phyloP scores from a whole-genome alignment of 2,888 invertebrate genomes.

The Drosophila kokeensis region DNA sequence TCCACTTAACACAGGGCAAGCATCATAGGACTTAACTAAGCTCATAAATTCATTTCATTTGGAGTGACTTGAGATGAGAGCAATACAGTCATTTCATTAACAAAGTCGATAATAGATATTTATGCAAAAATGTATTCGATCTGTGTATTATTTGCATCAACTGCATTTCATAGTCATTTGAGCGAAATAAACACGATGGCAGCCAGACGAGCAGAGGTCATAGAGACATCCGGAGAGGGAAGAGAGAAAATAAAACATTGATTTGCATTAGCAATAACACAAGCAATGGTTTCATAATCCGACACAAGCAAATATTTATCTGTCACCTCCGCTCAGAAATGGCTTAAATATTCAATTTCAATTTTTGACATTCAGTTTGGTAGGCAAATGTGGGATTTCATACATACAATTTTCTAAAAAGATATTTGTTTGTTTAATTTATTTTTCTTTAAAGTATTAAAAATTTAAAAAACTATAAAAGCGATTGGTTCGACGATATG shows the following conservation, averaged over 20 bases:
- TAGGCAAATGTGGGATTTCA: constrained; percentile 10
- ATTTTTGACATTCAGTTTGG: constrained; percentile 22
- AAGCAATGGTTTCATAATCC: constrained; percentile 22
- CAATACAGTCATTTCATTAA: constrained; percentile 47
- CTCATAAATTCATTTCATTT: constrained; percentile 10
- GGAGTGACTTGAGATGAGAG: constrained; percentile 7
- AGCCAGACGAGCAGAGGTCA: constrained; percentile 14
- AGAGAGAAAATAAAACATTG: constrained; percentile 34
- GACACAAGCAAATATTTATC: constrained; percentile 6
- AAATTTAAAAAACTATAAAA: constrained; percentile 34
- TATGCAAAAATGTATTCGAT: not conserved
- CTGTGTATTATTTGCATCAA: constrained; percentile 12
- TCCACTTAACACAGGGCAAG: constrained; percentile 17
- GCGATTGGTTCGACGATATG: constrained; percentile 45
- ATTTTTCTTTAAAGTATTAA: constrained; percentile 60
- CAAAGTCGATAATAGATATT: constrained; percentile 5
- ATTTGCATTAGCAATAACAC: constrained; percentile 56
- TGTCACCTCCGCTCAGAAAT: constrained; percentile 1
- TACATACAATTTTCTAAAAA: too few relatives aligned
- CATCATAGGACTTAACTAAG: not conserved
- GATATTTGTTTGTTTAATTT: constrained; percentile 29
- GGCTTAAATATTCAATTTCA: not conserved
- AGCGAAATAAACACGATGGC: constrained; percentile 15
- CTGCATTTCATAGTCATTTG: constrained; percentile 19
- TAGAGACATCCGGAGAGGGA: not conserved